Evolutionary conservation across 2,113 vertebrate genomes (phyloP), one percentile per base, ranked within the genome.

Genomic region (Phalacrocorax carbo): DNA sequence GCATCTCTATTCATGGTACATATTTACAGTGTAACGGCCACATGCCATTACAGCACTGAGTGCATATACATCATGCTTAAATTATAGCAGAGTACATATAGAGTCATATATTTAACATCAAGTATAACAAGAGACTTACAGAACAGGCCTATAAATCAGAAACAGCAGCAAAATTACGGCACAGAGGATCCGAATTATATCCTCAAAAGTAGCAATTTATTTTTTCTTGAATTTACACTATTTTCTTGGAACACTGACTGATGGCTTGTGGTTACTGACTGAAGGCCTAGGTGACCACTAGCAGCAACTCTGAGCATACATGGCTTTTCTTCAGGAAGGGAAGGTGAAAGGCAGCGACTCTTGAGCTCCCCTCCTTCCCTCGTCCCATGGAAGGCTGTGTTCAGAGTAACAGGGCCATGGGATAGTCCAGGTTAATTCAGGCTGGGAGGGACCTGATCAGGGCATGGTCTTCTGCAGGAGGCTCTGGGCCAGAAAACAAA

Each of bases 1-100:
- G 95, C 96, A 51, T 98, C 97, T 98, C 94, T 97, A 70, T 96
- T 96, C 96, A 97, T 98, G 92, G 92, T 97, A 97, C 97, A 97
- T 97, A 98, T 98, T 96, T 98, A 97, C 97, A 98, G 81, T 62
- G 93, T 72, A 94, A 96, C 20, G 77, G 96, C 83, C 94, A 51
- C 5, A 1, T 30, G 94, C 97, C 94, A 57, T 88, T 64, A 87
- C 91, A 40, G 82, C 38, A 64, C 86, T 82, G 92, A 92, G 91
- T 80, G 92, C 95, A 92, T 82, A 84, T 93, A 89, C 88, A 87
- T 91, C 96, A 95, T 97, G 97, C 97, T 95, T 34, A 71, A 89
- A 7, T 65, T 32, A 48, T 49, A 94, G 84, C 91, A 70, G 79
- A 86, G 93, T 40, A 93, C 80, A 29, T 13, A 89, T 42, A 73